A percentile compares a stretch with the other conserved stretches of the same genome.
phyloP scores from a whole-genome alignment of 2,113 vertebrate genomes.

The Chloropsis hardwickii region DNA sequence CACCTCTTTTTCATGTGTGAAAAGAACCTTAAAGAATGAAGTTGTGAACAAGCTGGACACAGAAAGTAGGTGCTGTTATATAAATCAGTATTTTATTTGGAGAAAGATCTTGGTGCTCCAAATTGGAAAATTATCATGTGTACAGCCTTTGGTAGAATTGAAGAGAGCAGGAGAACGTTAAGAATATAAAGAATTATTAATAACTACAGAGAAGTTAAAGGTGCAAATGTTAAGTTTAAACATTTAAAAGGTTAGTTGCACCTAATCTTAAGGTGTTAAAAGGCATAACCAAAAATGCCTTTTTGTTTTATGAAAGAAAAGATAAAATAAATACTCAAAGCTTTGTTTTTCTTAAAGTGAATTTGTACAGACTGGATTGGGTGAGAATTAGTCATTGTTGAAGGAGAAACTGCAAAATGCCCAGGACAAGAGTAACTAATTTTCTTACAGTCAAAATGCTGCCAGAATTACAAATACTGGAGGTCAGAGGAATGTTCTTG shows the following conservation, averaged over 20 bases:
- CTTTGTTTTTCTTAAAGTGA: background rate
- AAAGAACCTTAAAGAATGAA: background rate
- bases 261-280: too few species aligned
- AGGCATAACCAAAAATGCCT: too few species aligned
- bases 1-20: background rate
- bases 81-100: background rate
- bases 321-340: background rate
- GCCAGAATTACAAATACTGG: background rate
- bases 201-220: background rate
- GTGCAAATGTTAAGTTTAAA: background rate
- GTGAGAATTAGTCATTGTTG: background rate
- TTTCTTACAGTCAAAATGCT: background rate
- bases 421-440: background rate
- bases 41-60: background rate
- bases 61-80: background rate
- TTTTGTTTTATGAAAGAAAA: background rate
- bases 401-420: background rate
- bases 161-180: background rate
- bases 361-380: background rate
- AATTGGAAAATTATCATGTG: accelerated
- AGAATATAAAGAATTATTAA: background rate
- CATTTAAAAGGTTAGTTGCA: too few species aligned
- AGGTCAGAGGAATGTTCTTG: background rate
- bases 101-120: background rate
- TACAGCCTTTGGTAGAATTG: background rate